These are phyloP conservation scores for Sminthurides aquaticus DNA, from an alignment of 2,888 invertebrate genomes.

Conservation along the genomic window DNA sequence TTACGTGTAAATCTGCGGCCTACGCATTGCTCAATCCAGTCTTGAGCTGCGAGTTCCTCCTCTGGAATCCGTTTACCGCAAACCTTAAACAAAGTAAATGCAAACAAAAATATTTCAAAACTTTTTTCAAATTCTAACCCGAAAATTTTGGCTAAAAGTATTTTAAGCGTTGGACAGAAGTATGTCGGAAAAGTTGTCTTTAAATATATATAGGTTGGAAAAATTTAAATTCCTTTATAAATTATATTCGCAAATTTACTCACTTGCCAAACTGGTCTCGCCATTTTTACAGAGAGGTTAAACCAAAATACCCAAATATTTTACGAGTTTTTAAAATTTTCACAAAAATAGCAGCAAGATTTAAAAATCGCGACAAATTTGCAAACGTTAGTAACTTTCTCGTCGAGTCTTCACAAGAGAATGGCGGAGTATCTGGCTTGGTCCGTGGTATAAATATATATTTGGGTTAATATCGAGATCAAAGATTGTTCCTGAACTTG, in stretches of 20 bases:
- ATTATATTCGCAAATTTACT: no score
- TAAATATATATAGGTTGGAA: no score
- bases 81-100: constrained; percentile 53
- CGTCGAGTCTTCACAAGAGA: neutral
- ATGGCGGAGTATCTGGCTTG: neutral
- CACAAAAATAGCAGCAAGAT: neutral
- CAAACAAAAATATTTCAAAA: neutral
- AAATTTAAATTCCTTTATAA: no score
- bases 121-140: neutral
- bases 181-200: no score
- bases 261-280: constrained; percentile 28
- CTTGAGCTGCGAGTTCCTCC: constrained; percentile 71
- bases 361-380: neutral
- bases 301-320: neutral
- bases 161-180: no score
- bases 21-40: constrained; percentile 75
- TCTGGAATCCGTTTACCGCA: constrained; percentile 72
- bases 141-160: neutral
- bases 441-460: neutral
- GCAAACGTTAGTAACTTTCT: neutral
- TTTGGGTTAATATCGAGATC: neutral
- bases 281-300: constrained; percentile 14
- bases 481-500: neutral
- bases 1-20: constrained; percentile 54
- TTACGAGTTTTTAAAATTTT: neutral